These are phyloP conservation scores for Eupithecia abbreviata DNA, from an alignment of 2,888 invertebrate genomes.

Conservation along the genomic window DNA sequence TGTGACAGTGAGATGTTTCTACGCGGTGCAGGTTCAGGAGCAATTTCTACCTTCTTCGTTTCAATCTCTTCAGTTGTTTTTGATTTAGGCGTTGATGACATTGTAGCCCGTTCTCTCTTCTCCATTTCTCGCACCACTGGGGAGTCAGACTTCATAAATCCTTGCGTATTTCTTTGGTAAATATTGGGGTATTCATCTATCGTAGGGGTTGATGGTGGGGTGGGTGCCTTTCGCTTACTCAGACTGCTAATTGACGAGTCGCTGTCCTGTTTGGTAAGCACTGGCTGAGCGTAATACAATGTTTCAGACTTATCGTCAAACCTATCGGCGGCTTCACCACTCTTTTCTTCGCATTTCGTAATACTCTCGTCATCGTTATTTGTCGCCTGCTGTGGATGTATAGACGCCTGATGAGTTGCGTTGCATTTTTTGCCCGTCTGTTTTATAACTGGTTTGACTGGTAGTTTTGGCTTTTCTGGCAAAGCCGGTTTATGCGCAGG, in stretches of 20 bases:
- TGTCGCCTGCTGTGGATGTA: conserved; percentile 80
- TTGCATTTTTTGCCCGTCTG: conserved; percentile 73
- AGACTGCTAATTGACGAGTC: conserved; percentile 81
- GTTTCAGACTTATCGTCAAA: conserved; percentile 72
- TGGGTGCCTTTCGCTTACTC: conserved; percentile 90
- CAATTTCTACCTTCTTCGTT: conserved; percentile 58
- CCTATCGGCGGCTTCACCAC: conserved; percentile 69
- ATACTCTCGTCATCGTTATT: conserved; percentile 66
- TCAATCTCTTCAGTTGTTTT: conserved; percentile 69
- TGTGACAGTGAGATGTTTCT: conserved; percentile 89
- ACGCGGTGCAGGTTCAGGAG: conserved; percentile 88
- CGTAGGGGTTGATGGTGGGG: conserved; percentile 85
- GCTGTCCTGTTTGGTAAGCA: conserved; percentile 83
- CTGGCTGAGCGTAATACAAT: conserved; percentile 77
- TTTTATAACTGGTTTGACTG: conserved; percentile 84
- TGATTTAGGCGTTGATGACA: conserved; percentile 59
- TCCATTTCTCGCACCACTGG: conserved; percentile 90
- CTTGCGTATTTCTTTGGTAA: conserved; percentile 85
- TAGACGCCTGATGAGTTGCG: conserved; percentile 72
- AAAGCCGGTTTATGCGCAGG: conserved; percentile 84
- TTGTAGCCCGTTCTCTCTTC: conserved; percentile 87
- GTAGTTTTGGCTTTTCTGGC: conserved; percentile 88
- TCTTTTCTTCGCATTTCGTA: conserved; percentile 67
- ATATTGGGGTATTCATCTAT: conserved; percentile 80
- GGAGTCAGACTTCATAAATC: conserved; percentile 85